phyloP scores from a whole-genome alignment of 2,888 invertebrate genomes.

The Platynereis dumerilii region DNA sequence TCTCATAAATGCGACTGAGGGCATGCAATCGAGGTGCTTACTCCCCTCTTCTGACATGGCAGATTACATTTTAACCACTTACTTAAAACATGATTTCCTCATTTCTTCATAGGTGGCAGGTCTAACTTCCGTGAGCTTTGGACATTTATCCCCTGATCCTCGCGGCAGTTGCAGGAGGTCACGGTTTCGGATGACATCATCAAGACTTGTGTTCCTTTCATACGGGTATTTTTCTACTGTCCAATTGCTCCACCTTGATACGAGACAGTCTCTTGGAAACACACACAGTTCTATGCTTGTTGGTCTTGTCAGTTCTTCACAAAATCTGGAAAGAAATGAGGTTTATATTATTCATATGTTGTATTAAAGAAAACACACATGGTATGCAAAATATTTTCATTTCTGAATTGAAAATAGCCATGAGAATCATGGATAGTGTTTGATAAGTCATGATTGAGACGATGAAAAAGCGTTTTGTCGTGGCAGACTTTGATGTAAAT shows the following conservation, averaged over 20 bases:
- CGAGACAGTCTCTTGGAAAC: constrained; percentile 35
- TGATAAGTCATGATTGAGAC: no score
- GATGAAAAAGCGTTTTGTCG: no score
- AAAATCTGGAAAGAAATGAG: constrained; percentile 31
- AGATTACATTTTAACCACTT: no score
- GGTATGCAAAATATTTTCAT: no score
- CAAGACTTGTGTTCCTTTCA: constrained; percentile 15
- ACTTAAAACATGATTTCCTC: constrained; percentile 18
- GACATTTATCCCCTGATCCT: constrained; percentile 21
- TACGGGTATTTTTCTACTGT: constrained; percentile 13
- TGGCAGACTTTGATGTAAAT: no score
- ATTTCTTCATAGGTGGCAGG: constrained; percentile 15
- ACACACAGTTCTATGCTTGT: constrained; percentile 33
- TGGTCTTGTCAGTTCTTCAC: constrained; percentile 29
- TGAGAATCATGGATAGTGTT: no score
- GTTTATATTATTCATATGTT: background rate
- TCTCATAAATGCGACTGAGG: no score
- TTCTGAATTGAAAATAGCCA: no score
- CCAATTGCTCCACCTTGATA: constrained; percentile 35
- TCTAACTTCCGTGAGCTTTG: constrained; percentile 12
- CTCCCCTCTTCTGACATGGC: no score
- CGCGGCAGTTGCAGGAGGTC: constrained; percentile 25
- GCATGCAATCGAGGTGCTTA: no score
- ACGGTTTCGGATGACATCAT: constrained; percentile 2
- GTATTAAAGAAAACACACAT: no score